Conservation (phyloP, 2,888 invertebrate genomes). For the Lapara coniferarum region DNA sequence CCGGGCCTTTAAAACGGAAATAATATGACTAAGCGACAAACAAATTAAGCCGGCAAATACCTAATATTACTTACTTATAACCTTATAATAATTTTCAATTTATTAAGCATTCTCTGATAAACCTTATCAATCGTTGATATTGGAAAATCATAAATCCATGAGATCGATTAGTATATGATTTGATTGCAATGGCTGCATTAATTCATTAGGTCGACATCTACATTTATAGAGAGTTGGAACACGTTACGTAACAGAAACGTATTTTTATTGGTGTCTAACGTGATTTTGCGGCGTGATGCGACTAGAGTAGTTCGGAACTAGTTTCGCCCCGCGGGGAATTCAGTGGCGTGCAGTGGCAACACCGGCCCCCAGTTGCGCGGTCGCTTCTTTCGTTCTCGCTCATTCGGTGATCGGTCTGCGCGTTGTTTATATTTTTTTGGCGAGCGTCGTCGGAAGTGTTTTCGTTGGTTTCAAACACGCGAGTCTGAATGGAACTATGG, state of each 20-base stretch:
- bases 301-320: constrained; percentile 53
- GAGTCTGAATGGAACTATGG: constrained; percentile 78
- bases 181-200: background rate
- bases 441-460: constrained; percentile 48
- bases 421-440: constrained; percentile 79
- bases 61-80: background rate
- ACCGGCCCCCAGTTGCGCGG: constrained; percentile 70
- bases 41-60: background rate
- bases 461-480: constrained; percentile 37
- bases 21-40: constrained; percentile 15
- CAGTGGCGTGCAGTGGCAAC: constrained; percentile 74
- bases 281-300: constrained; percentile 53
- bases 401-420: constrained; percentile 49
- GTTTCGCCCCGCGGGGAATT: constrained; percentile 56
- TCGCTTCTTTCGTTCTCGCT: constrained; percentile 60
- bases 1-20: constrained; percentile 17
- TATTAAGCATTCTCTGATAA: constrained; percentile 24
- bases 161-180: constrained; percentile 6
- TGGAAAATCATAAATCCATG: background rate
- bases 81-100: background rate
- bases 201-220: constrained; percentile 25
- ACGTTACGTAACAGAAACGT: constrained; percentile 45
- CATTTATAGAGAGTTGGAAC: constrained; percentile 46
- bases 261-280: constrained; percentile 48
- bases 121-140: background rate